Base-by-base conservation (phyloP, 1,140 invertebrate species). In the Nymphalis io region DNA sequence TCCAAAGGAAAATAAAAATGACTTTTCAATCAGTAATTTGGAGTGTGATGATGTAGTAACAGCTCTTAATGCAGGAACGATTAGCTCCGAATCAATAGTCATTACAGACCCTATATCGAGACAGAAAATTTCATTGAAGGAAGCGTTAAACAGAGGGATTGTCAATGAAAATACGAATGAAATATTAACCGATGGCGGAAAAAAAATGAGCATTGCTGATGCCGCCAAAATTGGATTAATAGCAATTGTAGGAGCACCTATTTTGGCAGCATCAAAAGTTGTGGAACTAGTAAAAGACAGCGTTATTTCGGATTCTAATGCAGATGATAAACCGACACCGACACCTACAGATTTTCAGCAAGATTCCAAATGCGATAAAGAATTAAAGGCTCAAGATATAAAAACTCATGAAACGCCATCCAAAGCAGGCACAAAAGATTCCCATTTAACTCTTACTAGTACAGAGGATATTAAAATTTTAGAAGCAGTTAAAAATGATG, bases 81-180 rank as follows among this genome's bases (percentile, higher is more conserved):
- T 97, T 53, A 91, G 95, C 63, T 81, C 94, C 6, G 93, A 93
- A 79, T 93, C 93, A 16, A 93, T 98, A 3, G 93, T 94, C 78
- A 93, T 98, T 3, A 93, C 94, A 65, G 96, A 98, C 91, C 96
- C 96, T 18, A 85, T 91, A 46, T 94, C 95, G 0, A 95, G 95
- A 5, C 91, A 94, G 83, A 91, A 95, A 73, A 93, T 98, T 53
- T 93, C 94, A 40, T 90, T 98, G 20, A 93, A 94, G 18, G 96
- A 98, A 87, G 97, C 97, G 2, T 93, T 98, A 12, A 87, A 93
- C 12, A 94, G 94, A 78, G 95, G 95, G 48, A 94, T 97, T 60
- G 92, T 98, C 15, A 94, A 97, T 91, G 92, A 94, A 74, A 93
- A 95, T 55, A 96, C 95, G 1, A 95, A 95, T 15, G 93, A 95